Base-by-base conservation (phyloP, 2,888 invertebrate species). In the Conistra vaccinii region DNA sequence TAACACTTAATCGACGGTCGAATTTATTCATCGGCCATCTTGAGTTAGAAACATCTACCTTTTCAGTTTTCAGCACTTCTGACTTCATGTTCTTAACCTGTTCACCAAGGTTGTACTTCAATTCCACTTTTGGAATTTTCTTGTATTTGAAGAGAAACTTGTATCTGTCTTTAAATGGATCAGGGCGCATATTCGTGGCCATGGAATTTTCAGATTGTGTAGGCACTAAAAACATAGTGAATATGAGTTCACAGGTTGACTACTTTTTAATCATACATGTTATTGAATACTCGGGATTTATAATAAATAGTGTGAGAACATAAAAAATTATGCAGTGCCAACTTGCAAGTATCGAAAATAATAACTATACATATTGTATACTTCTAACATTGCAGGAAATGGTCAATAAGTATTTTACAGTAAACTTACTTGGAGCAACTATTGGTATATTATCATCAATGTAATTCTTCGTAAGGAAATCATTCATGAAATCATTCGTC, bases 31-130 rank as follows among this genome's bases (percentile, higher is more conserved):
- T 73, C 0, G 94, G 94, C 95, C 95, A 95, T 80, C 93, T 92
- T 58, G 93, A 92, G 76, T 92, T 93, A 0, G 92, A 92, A 14
- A 92, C 84, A 61, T 93, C 93, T 10, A 89, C 78, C 20, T 86
- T 89, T 58, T 93, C 92, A 57, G 81, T 76, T 84, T 90, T 93
- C 0, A 90, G 48, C 68, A 86, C 80, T 20, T 93, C 92, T 45
- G 92, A 86, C 76, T 92, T 95, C 72, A 87, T 91, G 70, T 94
- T 92, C 80, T 92, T 95, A 0, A 95, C 91, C 82, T 94, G 94
- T 76, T 96, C 95, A 53, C 93, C 89, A 53, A 94, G 87, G 76
- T 94, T 94, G 63, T 95, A 95, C 76, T 89, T 91, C n/a, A 95
- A 83, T 83, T 95, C 90, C 9, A 94, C 87, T 86, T 92, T 93